Base-by-base conservation (phyloP, 2,797 vertebrate species). In the Botia kubotai region DNA sequence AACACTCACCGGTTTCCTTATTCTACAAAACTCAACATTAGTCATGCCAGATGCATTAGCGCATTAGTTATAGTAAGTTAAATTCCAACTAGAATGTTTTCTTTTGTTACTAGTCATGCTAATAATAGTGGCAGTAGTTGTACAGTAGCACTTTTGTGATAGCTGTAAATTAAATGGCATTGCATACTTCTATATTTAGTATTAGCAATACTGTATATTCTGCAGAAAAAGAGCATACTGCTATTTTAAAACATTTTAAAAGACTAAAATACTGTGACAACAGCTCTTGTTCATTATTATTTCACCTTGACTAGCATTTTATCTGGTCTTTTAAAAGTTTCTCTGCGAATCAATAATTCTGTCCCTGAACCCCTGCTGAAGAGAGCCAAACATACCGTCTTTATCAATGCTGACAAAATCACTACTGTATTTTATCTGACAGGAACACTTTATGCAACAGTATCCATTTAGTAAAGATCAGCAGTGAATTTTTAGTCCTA, bases 321-420 rank as follows among this genome's bases (percentile, higher is more conserved):
- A n/a, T 36, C 63, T 50, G 4, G 23, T 21, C 68, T 71, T 58
- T 50, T 63, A 71, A 71, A 26, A 50, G 57, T 58, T 16, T 2
- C 16, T 71, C 46, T 63, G 68, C 16, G 13, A 71, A 55, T 26
- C 53, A 12, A 17, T 16, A 60, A 46, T n/a, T 21, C 19, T 63
- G 68, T 52, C 68, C 67, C 57, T 62, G 21, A 62, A 48, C 3
- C 39, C 13, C 19, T 57, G 63, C 62, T 67, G 26, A 68, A 68
- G 50, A 57, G 14, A 57, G 39, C 39, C 43, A 77, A 43, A 43
- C 8, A 67, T 48, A n/a, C 23, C 21, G 75, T 57, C 76, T 78
- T 33, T 29, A 60, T 70, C 76, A 70, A 17, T 48, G 76, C 17
- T 70, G 76, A 70, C 53, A 70, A 62, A 71, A 71, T 13, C 12